Evolutionary conservation across 1,140 invertebrate species (phyloP), one percentile per base, ranked within the genome.

Genomic region (Battus philenor): DNA sequence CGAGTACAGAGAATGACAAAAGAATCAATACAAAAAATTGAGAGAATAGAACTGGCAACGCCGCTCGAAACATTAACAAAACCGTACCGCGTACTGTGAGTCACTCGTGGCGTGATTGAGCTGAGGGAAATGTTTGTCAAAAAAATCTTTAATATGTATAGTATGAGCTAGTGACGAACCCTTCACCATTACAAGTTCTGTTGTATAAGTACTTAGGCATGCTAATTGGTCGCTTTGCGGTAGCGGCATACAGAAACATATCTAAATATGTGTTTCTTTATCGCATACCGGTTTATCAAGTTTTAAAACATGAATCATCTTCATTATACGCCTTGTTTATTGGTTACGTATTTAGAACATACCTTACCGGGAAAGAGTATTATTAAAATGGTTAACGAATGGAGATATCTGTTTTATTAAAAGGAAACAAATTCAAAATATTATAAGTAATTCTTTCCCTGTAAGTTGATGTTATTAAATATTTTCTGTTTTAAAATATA

Each of bases 31-130:
- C 44, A 48, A 20, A 24, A 29, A 57, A 15, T 39, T n/a, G n/a
- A 39, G 12, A 26, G 8, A 22, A 24, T 39, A 51, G 51, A 55
- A 46, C 50, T 59, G 56, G 54, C 53, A 64, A 55, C 61, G 53
- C 59, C 53, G 47, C 55, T 57, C 46, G 53, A 65, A 67, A 68
- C 64, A 68, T 73, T 54, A 71, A 61, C 58, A 72, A 56, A 63
- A 62, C 53, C 56, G 50, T 61, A 62, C 47, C n/a, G n/a, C n/a
- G n/a, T 67, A 63, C 51, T 54, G 46, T 75, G 74, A 78, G 72
- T 78, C 74, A 78, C 66, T 65, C 61, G 63, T 74, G 64, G 69
- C 70, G 55, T 73, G 72, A 76, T 71, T 62, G 59, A 67, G 65
- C 56, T 59, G 43, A 45, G 57, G 64, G 68, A 66, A 75, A 70